Conservation (phyloP, 2,797 vertebrate genomes). For the Falco berigora region DNA sequence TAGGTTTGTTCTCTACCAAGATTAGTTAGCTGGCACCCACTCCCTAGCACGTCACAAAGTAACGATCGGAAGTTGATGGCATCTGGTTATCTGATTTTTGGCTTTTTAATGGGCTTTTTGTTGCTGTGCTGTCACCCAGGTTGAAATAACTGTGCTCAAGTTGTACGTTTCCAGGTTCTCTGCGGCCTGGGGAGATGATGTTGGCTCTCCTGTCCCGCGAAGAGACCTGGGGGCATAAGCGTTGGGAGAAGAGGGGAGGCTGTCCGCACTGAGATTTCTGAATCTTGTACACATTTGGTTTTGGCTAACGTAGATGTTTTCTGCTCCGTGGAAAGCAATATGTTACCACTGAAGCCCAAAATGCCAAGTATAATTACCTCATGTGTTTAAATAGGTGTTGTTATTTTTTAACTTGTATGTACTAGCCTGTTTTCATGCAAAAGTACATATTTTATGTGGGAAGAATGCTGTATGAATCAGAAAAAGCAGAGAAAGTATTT, state of each 20-base stretch:
- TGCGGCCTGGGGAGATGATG: background rate
- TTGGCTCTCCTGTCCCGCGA: background rate
- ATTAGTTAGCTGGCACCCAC: constrained; percentile 2
- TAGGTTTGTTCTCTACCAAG: background rate
- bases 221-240: background rate
- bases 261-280: background rate
- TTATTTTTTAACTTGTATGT: background rate
- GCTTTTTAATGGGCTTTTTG: background rate
- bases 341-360: background rate
- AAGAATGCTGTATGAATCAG: background rate
- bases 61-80: background rate
- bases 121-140: background rate
- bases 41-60: background rate
- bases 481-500: background rate
- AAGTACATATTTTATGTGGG: background rate
- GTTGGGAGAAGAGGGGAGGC: background rate
- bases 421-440: background rate
- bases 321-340: background rate
- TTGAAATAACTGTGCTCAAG: background rate
- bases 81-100: background rate
- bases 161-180: background rate
- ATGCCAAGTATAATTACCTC: background rate
- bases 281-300: background rate
- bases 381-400: background rate
- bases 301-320: background rate